Evolutionary conservation across 1,140 invertebrate genomes (phyloP), one percentile per base, ranked within the genome.

Genomic region (Drosophila oshimai): DNA sequence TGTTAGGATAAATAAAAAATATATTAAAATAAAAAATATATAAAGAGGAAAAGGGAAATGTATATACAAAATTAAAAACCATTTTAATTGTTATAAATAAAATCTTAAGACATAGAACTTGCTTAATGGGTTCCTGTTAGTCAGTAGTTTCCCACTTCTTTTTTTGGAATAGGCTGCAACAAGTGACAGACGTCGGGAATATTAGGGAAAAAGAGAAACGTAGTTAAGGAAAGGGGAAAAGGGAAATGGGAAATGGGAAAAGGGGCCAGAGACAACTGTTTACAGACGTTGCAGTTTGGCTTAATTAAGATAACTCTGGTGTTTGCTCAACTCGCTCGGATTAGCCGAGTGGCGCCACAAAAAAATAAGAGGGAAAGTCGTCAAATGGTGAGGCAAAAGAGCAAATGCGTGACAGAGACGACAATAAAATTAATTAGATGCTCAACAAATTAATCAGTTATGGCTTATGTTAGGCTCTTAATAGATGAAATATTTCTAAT

Each of bases 301-400:
- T 60, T 36, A 58, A 58, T 58, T 49, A 58, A 49, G 54, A 58
- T 60, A 36, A 37, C 54, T 28, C 24, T 12, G 4, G 41, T 55
- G 53, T 33, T 45, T 55, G 18, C 53, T 33, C 53, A 55, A 45
- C 42, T 24, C 26, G 12, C 6, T 55, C 18, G 29, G 45, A 49
- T 58, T 49, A 36, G 20, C 15, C 9, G 31, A 24, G 31, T 50
- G 47, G 47, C 47, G 47, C 47, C 33, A 50, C n/a, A 2, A 6
- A 15, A 10, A 12, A n/a, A 5, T 6, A 31, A 15, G 5, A 2
- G 39, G 22, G 41, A 44, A 44, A 44, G 41, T 44, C n/a, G 17
- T 7, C 9, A 9, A 20, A 46, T 28, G 10, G n/a, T n/a, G n/a
- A n/a, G n/a, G n/a, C 44, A 31, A 28, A 29, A n/a, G 20, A 15